Evolutionary conservation across 2,113 vertebrate genomes (phyloP), one percentile per base, ranked within the genome.

Genomic region (Chaenocephalus aceratus): DNA sequence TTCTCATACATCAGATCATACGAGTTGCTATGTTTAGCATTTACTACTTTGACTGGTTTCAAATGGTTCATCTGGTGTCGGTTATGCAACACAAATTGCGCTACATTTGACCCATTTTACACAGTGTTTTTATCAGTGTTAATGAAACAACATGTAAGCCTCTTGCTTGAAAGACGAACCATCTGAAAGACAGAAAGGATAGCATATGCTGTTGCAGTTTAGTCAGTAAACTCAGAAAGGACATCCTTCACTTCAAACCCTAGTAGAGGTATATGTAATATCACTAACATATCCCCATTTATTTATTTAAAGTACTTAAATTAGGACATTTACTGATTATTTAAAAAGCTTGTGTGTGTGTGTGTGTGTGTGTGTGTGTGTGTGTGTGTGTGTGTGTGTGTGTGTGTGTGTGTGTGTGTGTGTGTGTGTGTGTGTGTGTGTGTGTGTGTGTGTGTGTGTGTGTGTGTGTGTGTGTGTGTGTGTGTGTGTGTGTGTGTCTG

Each of bases 401-500:
- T 80, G 66, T 54, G 68, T 16, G 13, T 80, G 66, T 54, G 68
- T 16, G 13, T 80, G 68, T 48, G 16, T 65, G 66, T 54, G 68
- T 16, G 13, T 80, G n/a, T 62, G 69, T 44, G 48, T 51, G 68
- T 48, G 16, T 65, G 66, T 54, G 68, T 16, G 13, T 80, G 66
- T 54, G 68, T 16, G 13, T 80, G 66, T 54, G 68, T 16, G 13
- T 80, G 66, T 54, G 68, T 16, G 13, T 80, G 66, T 54, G 68
- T 16, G 13, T 80, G 66, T 54, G 68, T 16, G 13, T 80, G 66
- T 54, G 68, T 16, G 13, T 80, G 66, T 54, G 68, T 16, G 13
- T 80, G 66, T 54, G 68, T 16, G 13, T 80, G 68, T 48, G 16
- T 65, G 66, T 54, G 68, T 16, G 13, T 80, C 72, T 79, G 64